Conservation (phyloP, 2,113 vertebrate species). For the Cricetomys ansorgei region DNA sequence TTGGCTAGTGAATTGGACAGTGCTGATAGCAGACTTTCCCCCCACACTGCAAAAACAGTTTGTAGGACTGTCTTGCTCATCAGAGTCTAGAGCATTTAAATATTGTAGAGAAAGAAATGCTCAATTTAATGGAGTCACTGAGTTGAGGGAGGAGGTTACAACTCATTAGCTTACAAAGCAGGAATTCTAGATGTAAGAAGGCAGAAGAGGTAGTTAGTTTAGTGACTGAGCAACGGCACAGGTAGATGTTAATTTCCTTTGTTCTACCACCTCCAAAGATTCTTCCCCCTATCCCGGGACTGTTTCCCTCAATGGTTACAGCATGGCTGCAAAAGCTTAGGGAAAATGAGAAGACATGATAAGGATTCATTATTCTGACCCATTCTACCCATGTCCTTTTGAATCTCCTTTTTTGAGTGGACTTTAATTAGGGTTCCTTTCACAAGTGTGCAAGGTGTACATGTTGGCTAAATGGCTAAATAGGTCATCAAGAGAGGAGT, state of each 20-base stretch:
- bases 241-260: not conserved
- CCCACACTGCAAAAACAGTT: not conserved
- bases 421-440: constrained; percentile 37
- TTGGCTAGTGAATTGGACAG: not conserved
- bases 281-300: not conserved
- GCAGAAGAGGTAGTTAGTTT: not conserved
- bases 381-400: not conserved
- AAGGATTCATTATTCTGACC: not conserved
- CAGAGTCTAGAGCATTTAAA: not conserved
- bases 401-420: constrained; percentile 25
- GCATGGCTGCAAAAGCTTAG: not conserved
- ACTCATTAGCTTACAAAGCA: constrained; percentile 3
- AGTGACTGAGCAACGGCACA: not conserved
- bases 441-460: not conserved
- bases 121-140: constrained; percentile 8
- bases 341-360: not conserved
- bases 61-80: not conserved
- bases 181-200: not conserved
- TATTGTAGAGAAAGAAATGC: not conserved
- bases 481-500: not conserved
- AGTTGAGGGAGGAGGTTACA: not conserved
- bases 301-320: not conserved
- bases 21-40: not conserved
- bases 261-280: not conserved
- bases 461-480: not conserved